Base-by-base conservation (phyloP, 2,113 vertebrate genomes). In the Macaca mulatta region DNA sequence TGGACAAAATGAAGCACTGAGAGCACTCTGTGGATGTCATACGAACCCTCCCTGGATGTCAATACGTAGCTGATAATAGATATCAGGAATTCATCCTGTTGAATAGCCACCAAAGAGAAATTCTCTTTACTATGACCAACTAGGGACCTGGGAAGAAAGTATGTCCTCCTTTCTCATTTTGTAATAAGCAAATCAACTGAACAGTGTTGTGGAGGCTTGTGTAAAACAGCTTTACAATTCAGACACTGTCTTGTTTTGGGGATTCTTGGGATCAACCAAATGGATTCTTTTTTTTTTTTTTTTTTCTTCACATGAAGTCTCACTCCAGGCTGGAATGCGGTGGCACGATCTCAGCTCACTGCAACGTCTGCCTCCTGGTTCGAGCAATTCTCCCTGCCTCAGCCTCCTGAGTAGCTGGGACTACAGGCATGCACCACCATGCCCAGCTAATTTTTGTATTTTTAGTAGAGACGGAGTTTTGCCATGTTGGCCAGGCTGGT, bases 131-230 rank as follows among this genome's bases (percentile, higher is more conserved):
- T 57, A 38, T 45, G 61, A 74, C 5, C 17, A 0, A 22, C 25
- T 40, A 45, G n/a, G 43, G 50, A 10, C 79, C 50, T 72, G 22
- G 27, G n/a, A 23, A 64, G 48, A 57, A 11, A 25, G 1, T 8
- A 0, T 2, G 8, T 32, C 22, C 13, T 48, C 18, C 2, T 16
- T 40, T 22, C 61, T 10, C 6, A 3, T 30, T 52, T 45, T n/a
- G 1, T 23, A 74, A 27, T 25, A 74, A 61, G 69, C 55, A 38
- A 52, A 9, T 8, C 20, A 52, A 64, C 18, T 20, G 43, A 27
- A 7, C 5, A 11, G 50, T 8, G 8, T 57, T n/a, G 12, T 27
- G 64, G 50, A 48, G 77, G 27, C 22, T 67, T 35, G 5, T 45
- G 23, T 55, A 90, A 59, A 25, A 55, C 0, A 27, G 27, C 38